Percentiles rank a stretch among this genome's conserved stretches.
Evolutionary conservation across 2,797 vertebrate species (phyloP).

Genomic region (Garrulus glandarius): DNA sequence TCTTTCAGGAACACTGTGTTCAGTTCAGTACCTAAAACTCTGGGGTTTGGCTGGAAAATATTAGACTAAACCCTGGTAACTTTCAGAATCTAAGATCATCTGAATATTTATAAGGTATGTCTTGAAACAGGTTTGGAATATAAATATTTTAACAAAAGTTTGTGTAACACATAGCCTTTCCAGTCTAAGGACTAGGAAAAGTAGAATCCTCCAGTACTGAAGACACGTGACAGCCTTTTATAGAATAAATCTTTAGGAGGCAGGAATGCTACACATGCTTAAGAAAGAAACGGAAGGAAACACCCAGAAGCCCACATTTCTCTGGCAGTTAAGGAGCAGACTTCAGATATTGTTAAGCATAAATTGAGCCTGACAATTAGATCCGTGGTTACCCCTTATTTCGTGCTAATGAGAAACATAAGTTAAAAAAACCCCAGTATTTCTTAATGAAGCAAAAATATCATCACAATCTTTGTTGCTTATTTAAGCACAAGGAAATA

Average conservation of each 20-base stretch:
- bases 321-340: neutral
- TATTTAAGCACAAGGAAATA: constrained; percentile 2
- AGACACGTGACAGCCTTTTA: neutral
- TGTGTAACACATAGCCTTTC: neutral
- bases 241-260: neutral
- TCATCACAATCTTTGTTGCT: neutral
- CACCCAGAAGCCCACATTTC: neutral
- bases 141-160: neutral
- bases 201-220: neutral
- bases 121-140: neutral
- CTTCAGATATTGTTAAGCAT: neutral
- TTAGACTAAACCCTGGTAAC: neutral
- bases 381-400: neutral
- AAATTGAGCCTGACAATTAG: neutral
- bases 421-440: neutral
- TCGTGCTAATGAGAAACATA: neutral
- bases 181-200: neutral
- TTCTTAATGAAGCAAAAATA: neutral
- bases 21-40: neutral
- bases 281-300: neutral
- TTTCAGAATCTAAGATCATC: neutral
- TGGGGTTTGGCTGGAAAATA: neutral
- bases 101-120: neutral
- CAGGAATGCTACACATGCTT: neutral
- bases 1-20: neutral